These are phyloP conservation scores for Phylloscopus collybita DNA, from an alignment of 2,797 vertebrate species.

Conservation along the genomic window DNA sequence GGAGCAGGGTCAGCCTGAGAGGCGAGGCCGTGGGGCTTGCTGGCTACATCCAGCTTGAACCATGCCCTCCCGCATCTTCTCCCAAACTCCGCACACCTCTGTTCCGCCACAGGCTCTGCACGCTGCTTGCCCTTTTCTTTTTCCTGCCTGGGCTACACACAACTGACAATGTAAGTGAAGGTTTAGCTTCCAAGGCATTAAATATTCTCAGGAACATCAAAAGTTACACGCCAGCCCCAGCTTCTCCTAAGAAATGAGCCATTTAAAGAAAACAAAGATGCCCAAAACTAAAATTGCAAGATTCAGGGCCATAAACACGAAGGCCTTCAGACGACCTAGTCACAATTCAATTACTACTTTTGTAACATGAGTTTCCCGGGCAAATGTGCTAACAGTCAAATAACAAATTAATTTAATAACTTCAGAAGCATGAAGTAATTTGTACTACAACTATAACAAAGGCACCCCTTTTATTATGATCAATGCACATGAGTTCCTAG, in stretches of 20 bases:
- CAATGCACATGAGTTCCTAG: not conserved
- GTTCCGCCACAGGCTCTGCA: not conserved
- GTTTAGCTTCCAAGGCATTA: not conserved
- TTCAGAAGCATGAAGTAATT: not conserved
- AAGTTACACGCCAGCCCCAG: not conserved
- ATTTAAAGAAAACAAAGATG: not conserved
- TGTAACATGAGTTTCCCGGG: not conserved
- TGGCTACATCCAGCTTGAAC: not conserved
- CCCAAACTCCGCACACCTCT: not conserved
- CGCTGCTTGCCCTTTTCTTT: not conserved
- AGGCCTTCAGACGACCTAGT: not conserved
- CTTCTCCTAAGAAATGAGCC: not conserved
- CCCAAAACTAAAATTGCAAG: not conserved
- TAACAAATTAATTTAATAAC: not conserved
- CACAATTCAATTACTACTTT: not conserved
- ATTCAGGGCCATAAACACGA: not conserved
- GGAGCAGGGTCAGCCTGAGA: not conserved
- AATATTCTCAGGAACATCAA: slow-evolving; percentile 10
- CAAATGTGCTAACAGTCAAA: not conserved
- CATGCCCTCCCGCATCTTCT: not conserved
- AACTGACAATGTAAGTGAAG: not conserved
- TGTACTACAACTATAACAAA: not conserved
- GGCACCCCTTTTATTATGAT: not conserved
- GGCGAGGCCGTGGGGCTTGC: not conserved
- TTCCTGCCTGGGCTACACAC: not conserved